phyloP scores from a whole-genome alignment of 2,797 vertebrate genomes.

The Diplodus sargus region DNA sequence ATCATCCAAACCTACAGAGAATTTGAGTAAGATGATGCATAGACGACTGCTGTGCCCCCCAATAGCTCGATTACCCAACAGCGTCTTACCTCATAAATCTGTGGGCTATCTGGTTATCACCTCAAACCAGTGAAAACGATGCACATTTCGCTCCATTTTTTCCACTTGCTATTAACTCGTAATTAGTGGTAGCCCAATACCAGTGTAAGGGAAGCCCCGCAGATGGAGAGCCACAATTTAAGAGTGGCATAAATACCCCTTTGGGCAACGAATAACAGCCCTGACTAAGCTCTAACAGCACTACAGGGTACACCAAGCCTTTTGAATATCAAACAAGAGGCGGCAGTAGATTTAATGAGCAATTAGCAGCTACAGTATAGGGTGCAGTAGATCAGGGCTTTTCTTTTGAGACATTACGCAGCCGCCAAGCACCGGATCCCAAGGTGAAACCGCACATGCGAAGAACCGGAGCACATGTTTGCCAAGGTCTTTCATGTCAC shows the following conservation, averaged over 20 bases:
- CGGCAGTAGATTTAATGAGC: conserved; percentile 73
- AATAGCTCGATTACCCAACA: conserved; percentile 57
- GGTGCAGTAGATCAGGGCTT: conserved; percentile 52
- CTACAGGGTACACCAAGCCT: conserved; percentile 62
- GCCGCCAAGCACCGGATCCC: conserved; percentile 59
- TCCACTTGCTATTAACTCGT: conserved; percentile 77
- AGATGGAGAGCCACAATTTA: conserved; percentile 74
- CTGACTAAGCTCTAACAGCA: conserved; percentile 72
- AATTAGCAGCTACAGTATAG: conserved; percentile 70
- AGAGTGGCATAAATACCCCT: conserved; percentile 77
- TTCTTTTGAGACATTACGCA: conserved; percentile 64
- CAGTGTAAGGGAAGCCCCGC: conserved; percentile 79
- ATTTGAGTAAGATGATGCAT: conserved; percentile 54
- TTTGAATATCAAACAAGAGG: conserved; percentile 76
- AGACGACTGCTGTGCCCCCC: conserved; percentile 60
- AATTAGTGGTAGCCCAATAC: conserved; percentile 85
- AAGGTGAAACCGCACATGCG: conserved; percentile 73
- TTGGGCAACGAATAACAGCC: conserved; percentile 73
- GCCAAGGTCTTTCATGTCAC: conserved; percentile 68
- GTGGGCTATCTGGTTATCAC: conserved; percentile 77
- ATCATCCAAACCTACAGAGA: conserved; percentile 58
- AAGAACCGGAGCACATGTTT: conserved; percentile 50
- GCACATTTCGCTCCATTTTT: conserved; percentile 74
- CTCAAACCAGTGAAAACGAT: conserved; percentile 81
- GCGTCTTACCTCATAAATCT: conserved; percentile 81